Evolutionary conservation across 2,888 invertebrate species (phyloP).

Genomic region (Eulithis testata): DNA sequence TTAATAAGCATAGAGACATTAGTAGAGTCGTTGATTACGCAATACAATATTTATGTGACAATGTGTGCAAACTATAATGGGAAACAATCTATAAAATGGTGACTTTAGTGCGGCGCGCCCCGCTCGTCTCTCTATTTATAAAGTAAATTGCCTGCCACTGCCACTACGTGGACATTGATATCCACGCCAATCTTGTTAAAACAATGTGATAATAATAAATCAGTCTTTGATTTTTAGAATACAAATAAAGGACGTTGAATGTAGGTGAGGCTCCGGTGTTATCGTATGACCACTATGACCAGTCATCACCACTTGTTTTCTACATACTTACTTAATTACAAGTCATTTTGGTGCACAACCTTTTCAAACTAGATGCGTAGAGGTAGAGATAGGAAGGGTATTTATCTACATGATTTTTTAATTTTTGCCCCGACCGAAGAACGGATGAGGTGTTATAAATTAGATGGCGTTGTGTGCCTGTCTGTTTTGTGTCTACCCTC

Average conservation of each 20-base stretch:
- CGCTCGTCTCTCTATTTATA: slow-evolving; percentile 74
- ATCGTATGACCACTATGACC: neutral
- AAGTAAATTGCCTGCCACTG: slow-evolving; percentile 74
- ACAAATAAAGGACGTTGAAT: slow-evolving; percentile 13
- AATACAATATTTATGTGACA: slow-evolving; percentile 32
- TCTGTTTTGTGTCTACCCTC: too few species aligned
- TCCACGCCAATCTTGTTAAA: slow-evolving; percentile 67
- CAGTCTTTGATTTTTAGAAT: slow-evolving; percentile 35
- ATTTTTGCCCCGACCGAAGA: too few species aligned
- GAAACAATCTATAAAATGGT: slow-evolving; percentile 76
- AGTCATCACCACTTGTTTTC: neutral
- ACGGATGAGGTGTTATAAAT: too few species aligned
- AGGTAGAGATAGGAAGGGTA: too few species aligned
- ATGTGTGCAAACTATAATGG: slow-evolving; percentile 38
- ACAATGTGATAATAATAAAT: slow-evolving; percentile 51
- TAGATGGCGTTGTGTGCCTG: too few species aligned
- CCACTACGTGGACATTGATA: slow-evolving; percentile 69
- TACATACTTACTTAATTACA: too few species aligned
- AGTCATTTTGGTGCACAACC: too few species aligned
- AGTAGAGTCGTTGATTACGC: slow-evolving; percentile 9
- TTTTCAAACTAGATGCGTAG: too few species aligned
- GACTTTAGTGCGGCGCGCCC: slow-evolving; percentile 75
- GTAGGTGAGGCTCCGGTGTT: slow-evolving; percentile 17
- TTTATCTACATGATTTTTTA: too few species aligned
- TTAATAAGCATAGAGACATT: neutral